Base-by-base conservation (phyloP, 2,113 vertebrate genomes). In the Hippocampus guttulatus region DNA sequence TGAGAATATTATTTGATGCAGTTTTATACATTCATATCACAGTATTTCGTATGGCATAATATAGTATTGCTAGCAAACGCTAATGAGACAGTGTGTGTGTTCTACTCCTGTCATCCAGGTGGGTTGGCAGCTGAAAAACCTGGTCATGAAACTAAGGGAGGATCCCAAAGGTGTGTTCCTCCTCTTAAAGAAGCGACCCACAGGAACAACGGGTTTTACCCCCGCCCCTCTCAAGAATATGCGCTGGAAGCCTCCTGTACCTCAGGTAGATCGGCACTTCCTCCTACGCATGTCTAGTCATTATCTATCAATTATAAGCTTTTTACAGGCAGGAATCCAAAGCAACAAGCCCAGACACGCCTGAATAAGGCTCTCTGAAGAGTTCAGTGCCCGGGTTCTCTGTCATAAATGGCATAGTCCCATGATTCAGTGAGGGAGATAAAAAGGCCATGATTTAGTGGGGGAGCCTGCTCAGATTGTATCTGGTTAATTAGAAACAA, bases 81-180 rank as follows among this genome's bases (percentile, higher is more conserved):
- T 20, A 23, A 23, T 61, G 7, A 4, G 1, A 47, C 33, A 3
- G 12, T 49, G 27, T 61, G 38, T 67, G 4, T 45, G 1, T 76
- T 64, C 14, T 8, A 16, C 7, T 74, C 15, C 25, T 61, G 61
- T 64, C 2, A 25, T 67, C 30, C 78, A 99, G 97, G 96, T 99
- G 85, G 97, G 97, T 61, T 99, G 97, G 97, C 97, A 98, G 78
- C 86, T 99, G 21, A 98, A 96, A 87, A 97, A 97, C 81, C 91
- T 99, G 63, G 97, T 99, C 67, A 88, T 85, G 30, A 98, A 97
- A 71, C 73, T 99, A 82, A 93, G 96, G 78, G 96, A 98, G 84
- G 95, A 98, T 74, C 94, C 97, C 64, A 89, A 91, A n/a, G 94
- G 93, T 20, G 96, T 98, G 12, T 90, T 91, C 1, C 82, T 99